Base-by-base conservation (phyloP, 92 coral and sea anemone genomes). In the Phenganax marumi region DNA sequence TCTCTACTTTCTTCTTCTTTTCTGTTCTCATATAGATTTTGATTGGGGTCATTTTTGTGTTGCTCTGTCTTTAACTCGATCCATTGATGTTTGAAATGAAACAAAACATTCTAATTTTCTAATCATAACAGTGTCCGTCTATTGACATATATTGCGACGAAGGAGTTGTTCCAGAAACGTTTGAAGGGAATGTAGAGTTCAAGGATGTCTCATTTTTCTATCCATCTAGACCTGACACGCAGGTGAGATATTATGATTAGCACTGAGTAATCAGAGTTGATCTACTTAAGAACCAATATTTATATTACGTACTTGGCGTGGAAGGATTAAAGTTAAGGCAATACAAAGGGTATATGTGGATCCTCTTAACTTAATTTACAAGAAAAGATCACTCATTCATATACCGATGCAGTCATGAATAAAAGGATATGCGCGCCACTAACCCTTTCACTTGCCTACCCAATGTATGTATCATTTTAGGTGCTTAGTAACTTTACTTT, bases 401-500 rank as follows among this genome's bases (percentile, higher is more conserved):
- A 33, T 11, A 24, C 64, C 90, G 93, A 82, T 90, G 33, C 73
- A 33, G 43, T 92, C 68, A 90, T 88, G 9, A 81, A 90, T 80
- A 80, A 90, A 54, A 88, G 65, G 22, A 63, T 92, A 46, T 62
- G 39, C 16, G 84, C 90, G 8, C 70, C 86, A 11, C 80, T 75
- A 78, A n/a, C n/a, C n/a, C n/a, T n/a, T 33, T 33, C 43, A 33
- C 43, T 33, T 2, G 5, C 43, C 43, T 33, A 33, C 12, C 33
- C 2, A 39, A 62, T n/a, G 13, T 51, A 73, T 86, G 8, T 51
- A 19, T 17, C 81, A 10, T 72, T 57, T 75, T 19, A 92, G 97
- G 85, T 91, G 33, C 77, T 92, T 63, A 91, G 87, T 23, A 87
- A 87, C 60, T 86, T 92, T 46, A 89, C 76, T 24, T 79, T 92